These are phyloP conservation scores for Astyanax mexicanus DNA, from an alignment of 2,797 vertebrate species.

Conservation along the genomic window DNA sequence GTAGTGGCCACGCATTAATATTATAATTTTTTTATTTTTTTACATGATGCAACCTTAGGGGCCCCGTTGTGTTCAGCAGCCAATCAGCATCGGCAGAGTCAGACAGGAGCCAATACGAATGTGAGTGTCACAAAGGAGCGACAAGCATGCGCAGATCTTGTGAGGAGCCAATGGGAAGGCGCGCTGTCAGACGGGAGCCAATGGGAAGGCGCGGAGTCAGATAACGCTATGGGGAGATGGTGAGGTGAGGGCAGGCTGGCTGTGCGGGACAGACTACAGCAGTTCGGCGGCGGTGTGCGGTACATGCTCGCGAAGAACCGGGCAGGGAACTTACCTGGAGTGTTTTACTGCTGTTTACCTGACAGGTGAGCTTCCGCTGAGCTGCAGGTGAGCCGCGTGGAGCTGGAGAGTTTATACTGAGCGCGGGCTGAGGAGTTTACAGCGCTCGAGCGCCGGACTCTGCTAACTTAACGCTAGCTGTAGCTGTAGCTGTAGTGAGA, in stretches of 20 bases:
- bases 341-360: background rate
- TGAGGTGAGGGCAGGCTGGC: conserved; percentile 71
- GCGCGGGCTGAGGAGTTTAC: background rate
- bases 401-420: background rate
- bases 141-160: background rate
- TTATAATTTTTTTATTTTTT: too few relatives aligned
- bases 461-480: background rate
- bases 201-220: background rate
- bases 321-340: background rate
- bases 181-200: background rate
- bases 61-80: too few relatives aligned
- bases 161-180: background rate
- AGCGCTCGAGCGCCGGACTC: background rate
- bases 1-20: too few relatives aligned
- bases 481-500: too few relatives aligned
- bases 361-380: too few relatives aligned
- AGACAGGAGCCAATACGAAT: background rate
- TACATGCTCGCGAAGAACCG: background rate
- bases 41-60: too few relatives aligned
- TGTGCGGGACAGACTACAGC: background rate
- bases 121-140: background rate
- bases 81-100: background rate
- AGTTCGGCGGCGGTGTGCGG: background rate
- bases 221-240: conserved; percentile 73
- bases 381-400: background rate